Evolutionary conservation across 1,140 invertebrate species (phyloP).

Genomic region (Leptinotarsa texana): DNA sequence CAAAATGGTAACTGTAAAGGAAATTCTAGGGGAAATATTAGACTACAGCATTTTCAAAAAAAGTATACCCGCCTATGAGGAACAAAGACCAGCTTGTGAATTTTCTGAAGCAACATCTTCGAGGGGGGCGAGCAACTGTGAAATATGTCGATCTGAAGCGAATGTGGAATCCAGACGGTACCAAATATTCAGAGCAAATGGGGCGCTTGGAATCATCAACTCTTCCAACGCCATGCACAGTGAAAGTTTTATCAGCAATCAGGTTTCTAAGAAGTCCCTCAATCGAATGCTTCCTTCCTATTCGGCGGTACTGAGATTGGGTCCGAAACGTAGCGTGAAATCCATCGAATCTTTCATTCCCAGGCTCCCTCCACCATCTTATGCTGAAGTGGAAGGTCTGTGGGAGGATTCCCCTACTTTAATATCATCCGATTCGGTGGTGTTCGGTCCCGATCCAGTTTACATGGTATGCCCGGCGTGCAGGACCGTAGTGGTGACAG

Average conservation of each 20-base stretch:
- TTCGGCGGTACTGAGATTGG: conserved; percentile 43
- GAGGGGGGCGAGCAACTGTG: not conserved
- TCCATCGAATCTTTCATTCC: conserved; percentile 37
- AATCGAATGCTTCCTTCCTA: conserved; percentile 44
- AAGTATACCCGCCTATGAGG: not conserved
- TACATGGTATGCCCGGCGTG: conserved; percentile 54
- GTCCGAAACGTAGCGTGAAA: conserved; percentile 25
- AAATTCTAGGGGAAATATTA: conserved; percentile 18
- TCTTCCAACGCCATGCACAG: conserved; percentile 29
- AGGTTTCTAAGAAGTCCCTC: not conserved
- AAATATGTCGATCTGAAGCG: not conserved
- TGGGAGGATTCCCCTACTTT: conserved; percentile 34
- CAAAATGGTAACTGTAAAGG: conserved; percentile 22
- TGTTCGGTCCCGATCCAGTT: conserved; percentile 51
- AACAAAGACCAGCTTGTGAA: not conserved
- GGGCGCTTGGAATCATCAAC: conserved; percentile 22
- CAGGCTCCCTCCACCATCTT: conserved; percentile 47
- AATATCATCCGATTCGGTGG: conserved; percentile 39
- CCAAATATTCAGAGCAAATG: not conserved
- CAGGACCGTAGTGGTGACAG: conserved; percentile 50
- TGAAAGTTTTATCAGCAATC: conserved; percentile 16
- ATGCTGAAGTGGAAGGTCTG: conserved; percentile 42
- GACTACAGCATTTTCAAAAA: conserved; percentile 13
- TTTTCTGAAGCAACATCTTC: not conserved
- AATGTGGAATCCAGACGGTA: not conserved